A percentile compares a stretch with the other conserved stretches of the same genome.
phyloP scores from a whole-genome alignment of 37 sponge, comb jelly and placozoan species.

The Ianthella basta region DNA sequence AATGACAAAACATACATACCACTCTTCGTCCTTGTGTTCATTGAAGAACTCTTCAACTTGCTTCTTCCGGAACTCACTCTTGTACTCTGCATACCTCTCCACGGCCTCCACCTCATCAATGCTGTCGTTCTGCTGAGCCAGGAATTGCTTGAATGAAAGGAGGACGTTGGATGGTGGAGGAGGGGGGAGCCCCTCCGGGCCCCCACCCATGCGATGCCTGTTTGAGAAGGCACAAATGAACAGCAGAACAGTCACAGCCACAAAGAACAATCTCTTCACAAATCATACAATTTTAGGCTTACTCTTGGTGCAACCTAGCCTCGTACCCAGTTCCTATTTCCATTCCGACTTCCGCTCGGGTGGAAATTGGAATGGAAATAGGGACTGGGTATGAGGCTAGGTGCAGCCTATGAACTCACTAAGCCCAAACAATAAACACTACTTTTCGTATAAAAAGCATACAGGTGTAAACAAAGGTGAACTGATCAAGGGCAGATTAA shows the following conservation, averaged over 20 bases:
- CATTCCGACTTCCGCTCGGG: too few relatives aligned
- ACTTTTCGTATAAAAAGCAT: too few relatives aligned
- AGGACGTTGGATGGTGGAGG: slow-evolving; percentile 24
- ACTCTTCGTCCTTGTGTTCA: slow-evolving; percentile 96
- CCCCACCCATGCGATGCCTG: not conserved
- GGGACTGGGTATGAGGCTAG: too few relatives aligned
- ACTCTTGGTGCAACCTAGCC: too few relatives aligned
- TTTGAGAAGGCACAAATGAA: too few relatives aligned
- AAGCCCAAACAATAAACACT: too few relatives aligned
- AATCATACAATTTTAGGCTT: not conserved
- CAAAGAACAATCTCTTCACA: not conserved
- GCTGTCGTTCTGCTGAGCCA: slow-evolving; percentile 77
- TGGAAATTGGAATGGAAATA: too few relatives aligned
- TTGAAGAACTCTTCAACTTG: slow-evolving; percentile 89
- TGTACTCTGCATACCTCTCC: slow-evolving; percentile 87
- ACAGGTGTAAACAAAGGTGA: too few relatives aligned
- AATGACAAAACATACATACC: slow-evolving; percentile 49
- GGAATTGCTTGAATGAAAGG: slow-evolving; percentile 91
- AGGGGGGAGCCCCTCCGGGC: not conserved
- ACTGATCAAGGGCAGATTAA: too few relatives aligned
- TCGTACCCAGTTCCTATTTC: too few relatives aligned
- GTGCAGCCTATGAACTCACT: too few relatives aligned
- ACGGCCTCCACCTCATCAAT: slow-evolving; percentile 90
- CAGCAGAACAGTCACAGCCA: not conserved
- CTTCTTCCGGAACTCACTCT: slow-evolving; percentile 82